A percentile compares a stretch with the other conserved stretches of the same genome.
phyloP scores from a whole-genome alignment of 2,113 vertebrate species.

The Zootoca vivipara region DNA sequence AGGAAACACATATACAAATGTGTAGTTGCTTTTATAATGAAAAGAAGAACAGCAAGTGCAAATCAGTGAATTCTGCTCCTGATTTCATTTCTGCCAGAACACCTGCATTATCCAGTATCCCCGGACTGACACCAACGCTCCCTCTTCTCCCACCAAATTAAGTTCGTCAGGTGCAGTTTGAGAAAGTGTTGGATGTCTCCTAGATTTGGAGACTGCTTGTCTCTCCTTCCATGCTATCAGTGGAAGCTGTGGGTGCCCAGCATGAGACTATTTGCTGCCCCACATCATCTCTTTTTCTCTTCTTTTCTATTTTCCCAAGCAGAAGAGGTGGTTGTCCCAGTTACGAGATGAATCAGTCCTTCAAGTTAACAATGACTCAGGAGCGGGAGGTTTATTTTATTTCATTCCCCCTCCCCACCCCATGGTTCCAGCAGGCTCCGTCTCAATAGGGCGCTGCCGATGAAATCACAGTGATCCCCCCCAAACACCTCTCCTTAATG shows the following conservation, averaged over 20 bases:
- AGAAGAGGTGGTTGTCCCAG: background rate
- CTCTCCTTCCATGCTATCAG: background rate
- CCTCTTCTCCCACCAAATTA: too few relatives aligned
- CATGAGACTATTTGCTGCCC: too few relatives aligned
- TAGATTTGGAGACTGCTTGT: background rate
- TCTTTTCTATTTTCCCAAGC: too few relatives aligned
- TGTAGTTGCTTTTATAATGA: too few relatives aligned
- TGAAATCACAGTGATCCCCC: background rate
- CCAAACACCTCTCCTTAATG: background rate
- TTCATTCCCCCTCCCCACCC: too few relatives aligned
- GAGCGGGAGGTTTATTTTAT: background rate
- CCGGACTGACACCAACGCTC: background rate
- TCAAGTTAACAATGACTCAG: background rate
- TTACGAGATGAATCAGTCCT: conserved; percentile 8
- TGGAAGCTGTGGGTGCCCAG: background rate
- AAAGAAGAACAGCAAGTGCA: too few relatives aligned
- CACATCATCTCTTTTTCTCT: too few relatives aligned
- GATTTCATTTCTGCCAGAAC: too few relatives aligned
- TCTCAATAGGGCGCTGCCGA: background rate
- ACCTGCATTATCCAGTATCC: too few relatives aligned
- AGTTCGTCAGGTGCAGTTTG: background rate
- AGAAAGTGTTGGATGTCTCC: background rate
- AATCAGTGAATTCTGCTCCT: too few relatives aligned
- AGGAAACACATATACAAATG: too few relatives aligned
- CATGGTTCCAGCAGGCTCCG: background rate